Conservation (phyloP, 2,113 vertebrate species). For the Pheucticus melanocephalus region DNA sequence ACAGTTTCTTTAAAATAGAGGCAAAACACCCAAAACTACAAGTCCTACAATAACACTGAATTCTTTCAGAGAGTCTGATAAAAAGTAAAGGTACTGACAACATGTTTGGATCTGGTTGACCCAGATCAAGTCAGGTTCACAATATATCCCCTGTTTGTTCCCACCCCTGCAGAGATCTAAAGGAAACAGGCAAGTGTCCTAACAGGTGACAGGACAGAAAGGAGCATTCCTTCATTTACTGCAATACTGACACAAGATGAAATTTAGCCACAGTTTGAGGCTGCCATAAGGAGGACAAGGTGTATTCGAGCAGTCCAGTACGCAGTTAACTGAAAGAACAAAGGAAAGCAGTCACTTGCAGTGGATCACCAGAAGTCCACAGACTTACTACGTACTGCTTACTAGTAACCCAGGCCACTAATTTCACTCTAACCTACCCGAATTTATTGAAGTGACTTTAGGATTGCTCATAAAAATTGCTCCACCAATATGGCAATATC, state of each 20-base stretch:
- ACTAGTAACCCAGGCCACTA: not conserved
- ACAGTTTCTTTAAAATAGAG: not conserved
- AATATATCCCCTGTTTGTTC: not conserved
- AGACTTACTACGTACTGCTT: not conserved
- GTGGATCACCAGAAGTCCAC: not conserved
- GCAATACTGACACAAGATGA: not conserved
- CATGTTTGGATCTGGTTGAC: not conserved
- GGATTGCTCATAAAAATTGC: not conserved
- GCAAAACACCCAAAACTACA: not conserved
- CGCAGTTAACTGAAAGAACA: not conserved
- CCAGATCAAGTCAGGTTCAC: not conserved
- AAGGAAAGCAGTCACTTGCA: not conserved
- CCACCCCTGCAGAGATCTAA: not conserved
- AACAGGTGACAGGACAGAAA: not conserved
- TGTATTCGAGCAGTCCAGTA: not conserved
- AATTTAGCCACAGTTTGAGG: not conserved
- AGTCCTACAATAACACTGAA: not conserved
- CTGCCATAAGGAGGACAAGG: not conserved
- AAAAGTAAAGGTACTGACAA: not conserved
- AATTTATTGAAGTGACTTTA: not conserved
- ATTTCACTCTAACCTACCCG: fast-evolving
- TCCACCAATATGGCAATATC: not conserved
- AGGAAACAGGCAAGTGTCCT: not conserved
- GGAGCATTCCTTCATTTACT: not conserved
- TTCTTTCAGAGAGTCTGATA: not conserved